Evolutionary conservation across 2,797 vertebrate species (phyloP).

Genomic region (Lithobates pipiens): DNA sequence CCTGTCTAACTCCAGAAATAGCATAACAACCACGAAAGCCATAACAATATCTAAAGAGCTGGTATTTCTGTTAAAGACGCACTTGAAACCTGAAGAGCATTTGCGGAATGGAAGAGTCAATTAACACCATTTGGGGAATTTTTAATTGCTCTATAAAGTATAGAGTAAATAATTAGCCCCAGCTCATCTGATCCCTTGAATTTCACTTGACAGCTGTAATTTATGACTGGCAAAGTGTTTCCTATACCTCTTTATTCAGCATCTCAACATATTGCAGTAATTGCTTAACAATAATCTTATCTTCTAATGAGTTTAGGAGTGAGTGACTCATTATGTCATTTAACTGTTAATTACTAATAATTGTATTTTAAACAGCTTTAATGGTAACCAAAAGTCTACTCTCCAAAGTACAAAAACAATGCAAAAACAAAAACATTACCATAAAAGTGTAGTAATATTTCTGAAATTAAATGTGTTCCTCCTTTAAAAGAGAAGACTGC

Average conservation of each 20-base stretch:
- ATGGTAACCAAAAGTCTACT: not conserved
- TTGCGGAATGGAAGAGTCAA: conserved; percentile 70
- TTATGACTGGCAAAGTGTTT: conserved; percentile 72
- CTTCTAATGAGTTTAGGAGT: conserved; percentile 75
- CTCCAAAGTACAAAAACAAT: not conserved
- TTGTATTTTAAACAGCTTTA: conserved; percentile 26
- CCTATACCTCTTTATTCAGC: conserved; percentile 70
- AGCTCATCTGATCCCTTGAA: conserved; percentile 74
- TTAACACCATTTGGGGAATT: conserved; percentile 76
- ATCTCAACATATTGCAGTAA: conserved; percentile 76
- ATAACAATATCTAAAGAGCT: conserved; percentile 52
- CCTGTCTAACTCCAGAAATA: conserved; percentile 14
- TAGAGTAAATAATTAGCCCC: conserved; percentile 76
- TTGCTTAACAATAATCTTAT: conserved; percentile 68
- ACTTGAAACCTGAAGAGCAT: conserved; percentile 60
- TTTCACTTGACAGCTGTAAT: conserved; percentile 76
- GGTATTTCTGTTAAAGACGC: conserved; percentile 60
- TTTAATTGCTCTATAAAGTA: conserved; percentile 79
- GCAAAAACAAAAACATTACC: not conserved
- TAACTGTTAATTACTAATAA: conserved; percentile 32
- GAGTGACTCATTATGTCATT: conserved; percentile 41
- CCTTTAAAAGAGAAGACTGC: too few relatives aligned
- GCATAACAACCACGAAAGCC: conserved; percentile 54
- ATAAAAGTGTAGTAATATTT: not conserved
- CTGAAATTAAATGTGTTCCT: too few relatives aligned